These are phyloP conservation scores for Diaprepes abbreviatus DNA, from an alignment of 2,888 invertebrate species.

Conservation along the genomic window DNA sequence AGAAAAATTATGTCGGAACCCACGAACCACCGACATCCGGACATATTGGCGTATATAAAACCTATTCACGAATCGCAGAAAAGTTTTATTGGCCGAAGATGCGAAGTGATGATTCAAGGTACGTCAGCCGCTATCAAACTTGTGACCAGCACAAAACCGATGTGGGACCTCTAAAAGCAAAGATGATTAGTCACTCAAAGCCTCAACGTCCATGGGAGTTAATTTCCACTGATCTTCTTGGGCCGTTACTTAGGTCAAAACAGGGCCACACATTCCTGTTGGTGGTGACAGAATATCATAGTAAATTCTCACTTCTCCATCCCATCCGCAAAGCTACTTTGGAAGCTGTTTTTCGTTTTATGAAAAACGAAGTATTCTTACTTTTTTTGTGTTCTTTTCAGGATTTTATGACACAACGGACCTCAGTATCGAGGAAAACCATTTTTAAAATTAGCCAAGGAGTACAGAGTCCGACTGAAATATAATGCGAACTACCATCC, in stretches of 20 bases:
- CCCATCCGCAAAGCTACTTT: background rate
- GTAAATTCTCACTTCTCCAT: slow-evolving; percentile 36
- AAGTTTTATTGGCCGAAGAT: slow-evolving; percentile 19
- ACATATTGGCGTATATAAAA: no score
- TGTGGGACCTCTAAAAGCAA: slow-evolving; percentile 40
- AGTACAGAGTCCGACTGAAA: no score
- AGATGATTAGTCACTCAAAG: slow-evolving; percentile 55
- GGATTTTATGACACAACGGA: no score
- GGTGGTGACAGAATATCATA: slow-evolving; percentile 33
- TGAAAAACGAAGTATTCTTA: no score
- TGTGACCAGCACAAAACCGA: no score
- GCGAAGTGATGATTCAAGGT: background rate
- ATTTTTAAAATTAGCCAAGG: no score
- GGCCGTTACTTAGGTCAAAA: slow-evolving; percentile 39
- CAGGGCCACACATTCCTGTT: slow-evolving; percentile 29
- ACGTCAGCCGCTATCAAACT: slow-evolving; percentile 49
- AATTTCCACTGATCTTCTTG: slow-evolving; percentile 41
- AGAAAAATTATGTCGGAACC: background rate
- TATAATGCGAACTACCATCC: no score
- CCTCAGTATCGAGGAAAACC: no score
- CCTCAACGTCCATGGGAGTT: slow-evolving; percentile 57
- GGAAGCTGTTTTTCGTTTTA: no score
- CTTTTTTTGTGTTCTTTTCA: no score
- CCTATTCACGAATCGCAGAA: background rate
- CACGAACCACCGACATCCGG: background rate